These are phyloP conservation scores for Dynastes maya DNA, from an alignment of 2,888 invertebrate genomes.

Conservation along the genomic window DNA sequence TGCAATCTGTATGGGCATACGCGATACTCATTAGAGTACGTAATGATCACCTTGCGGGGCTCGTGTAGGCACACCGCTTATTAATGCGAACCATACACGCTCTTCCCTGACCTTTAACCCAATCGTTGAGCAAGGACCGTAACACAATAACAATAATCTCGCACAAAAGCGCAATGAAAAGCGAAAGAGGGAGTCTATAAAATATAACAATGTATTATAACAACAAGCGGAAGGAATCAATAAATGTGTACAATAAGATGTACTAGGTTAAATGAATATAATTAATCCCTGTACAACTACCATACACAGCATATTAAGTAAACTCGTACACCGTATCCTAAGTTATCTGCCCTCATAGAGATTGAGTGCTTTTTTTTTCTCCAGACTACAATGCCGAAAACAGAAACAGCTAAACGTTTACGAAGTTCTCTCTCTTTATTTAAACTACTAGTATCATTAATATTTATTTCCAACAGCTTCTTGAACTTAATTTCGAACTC, in stretches of 20 bases:
- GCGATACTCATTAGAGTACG: neutral
- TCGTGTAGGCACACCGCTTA: conserved; percentile 12
- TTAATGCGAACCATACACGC: conserved; percentile 1
- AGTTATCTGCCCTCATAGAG: no score
- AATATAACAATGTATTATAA: conserved; percentile 11
- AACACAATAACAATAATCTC: conserved; percentile 39
- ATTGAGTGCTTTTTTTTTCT: no score
- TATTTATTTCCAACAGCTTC: no score
- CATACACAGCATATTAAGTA: no score
- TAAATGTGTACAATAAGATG: conserved; percentile 43
- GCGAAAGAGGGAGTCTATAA: conserved; percentile 1
- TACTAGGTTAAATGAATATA: conserved; percentile 33
- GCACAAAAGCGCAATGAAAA: conserved; percentile 21
- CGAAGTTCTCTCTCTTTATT: no score
- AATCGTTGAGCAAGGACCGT: conserved; percentile 4
- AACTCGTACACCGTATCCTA: no score
- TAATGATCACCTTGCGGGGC: conserved; percentile 19
- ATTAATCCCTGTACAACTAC: neutral
- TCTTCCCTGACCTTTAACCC: conserved; percentile 35
- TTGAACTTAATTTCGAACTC: no score
- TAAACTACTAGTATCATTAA: no score
- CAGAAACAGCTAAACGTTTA: no score
- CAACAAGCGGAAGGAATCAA: conserved; percentile 34
- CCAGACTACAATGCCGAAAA: no score
- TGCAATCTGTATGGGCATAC: neutral